Percentiles rank a stretch among this genome's conserved stretches.
phyloP scores from a whole-genome alignment of 2,888 invertebrate species.

The Rhamnusium bicolor region DNA sequence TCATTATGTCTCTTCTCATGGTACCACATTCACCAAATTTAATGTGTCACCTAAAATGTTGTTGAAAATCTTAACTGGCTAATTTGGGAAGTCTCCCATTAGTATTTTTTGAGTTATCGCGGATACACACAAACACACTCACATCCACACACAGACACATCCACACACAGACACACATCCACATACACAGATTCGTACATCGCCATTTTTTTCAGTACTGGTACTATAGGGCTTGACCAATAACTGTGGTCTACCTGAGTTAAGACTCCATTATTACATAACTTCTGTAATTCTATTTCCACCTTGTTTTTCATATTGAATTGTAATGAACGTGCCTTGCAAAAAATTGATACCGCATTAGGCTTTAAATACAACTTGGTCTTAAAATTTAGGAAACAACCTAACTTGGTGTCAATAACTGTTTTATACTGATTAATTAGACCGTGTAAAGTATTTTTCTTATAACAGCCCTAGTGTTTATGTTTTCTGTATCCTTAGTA shows the following conservation, averaged over 20 bases:
- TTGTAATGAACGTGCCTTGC: background rate
- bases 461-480: too few relatives aligned
- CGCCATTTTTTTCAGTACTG: constrained; percentile 24
- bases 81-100: too few relatives aligned
- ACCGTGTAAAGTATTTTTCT: background rate
- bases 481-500: background rate
- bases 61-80: too few relatives aligned
- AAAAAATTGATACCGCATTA: constrained; percentile 5
- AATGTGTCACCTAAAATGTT: too few relatives aligned
- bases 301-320: too few relatives aligned
- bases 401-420: background rate
- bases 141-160: too few relatives aligned
- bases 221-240: constrained; percentile 35
- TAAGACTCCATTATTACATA: constrained; percentile 6
- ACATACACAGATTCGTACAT: constrained; percentile 41
- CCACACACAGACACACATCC: too few relatives aligned
- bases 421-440: background rate
- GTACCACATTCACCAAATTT: too few relatives aligned
- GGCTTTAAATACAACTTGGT: constrained; percentile 6
- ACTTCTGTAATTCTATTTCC: constrained; percentile 7
- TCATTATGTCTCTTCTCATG: too few relatives aligned
- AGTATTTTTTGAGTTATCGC: too few relatives aligned
- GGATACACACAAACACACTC: too few relatives aligned
- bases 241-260: constrained; percentile 28
- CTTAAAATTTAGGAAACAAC: background rate